Evolutionary conservation across 2,888 invertebrate genomes (phyloP), one percentile per base, ranked within the genome.

Genomic region (Heterodera filipjevi): DNA sequence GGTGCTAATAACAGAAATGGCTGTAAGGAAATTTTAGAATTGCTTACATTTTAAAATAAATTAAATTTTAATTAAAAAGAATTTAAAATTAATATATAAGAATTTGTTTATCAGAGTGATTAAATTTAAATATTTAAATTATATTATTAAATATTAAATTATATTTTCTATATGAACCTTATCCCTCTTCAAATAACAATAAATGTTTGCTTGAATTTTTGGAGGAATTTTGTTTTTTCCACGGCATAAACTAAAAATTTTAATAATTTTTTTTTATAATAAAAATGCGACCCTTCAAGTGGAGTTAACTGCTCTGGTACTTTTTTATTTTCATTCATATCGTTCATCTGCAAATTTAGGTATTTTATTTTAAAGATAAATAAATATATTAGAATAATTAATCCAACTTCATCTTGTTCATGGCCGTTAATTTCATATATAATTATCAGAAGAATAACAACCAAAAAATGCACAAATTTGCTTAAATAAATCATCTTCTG

Each of bases 241-340:
- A 53, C 70, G 66, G 64, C 79, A 73, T 14, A 79, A 39, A 46
- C 66, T 72, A 91, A 90, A 59, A 91, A 92, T 75, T 89, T 92
- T 49, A 44, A 44, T 49, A 3, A 49, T 16, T 49, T 49, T 12
- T 39, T 39, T 39, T 39, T 6, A 53, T 1, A 53, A 49, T 22
- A 53, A 53, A 53, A 53, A 27, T 75, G n/a, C 35, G 1, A 59
- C 59, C 59, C 8, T 27, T 59, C 59, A 8, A n/a, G n/a, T 59
- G 6, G 27, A 22, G 0, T n/a, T 27, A 59, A 27, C 12, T 59
- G 10, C 2, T 10, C 22, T 10, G 27, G 6, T 8, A 27, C 49
- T 49, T 49, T 49, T 49, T 49, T 12, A 19, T 49, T 49, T 49
- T 49, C 16, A 19, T 14, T 14, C 3, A 14, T 3, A 49, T 14